Evolutionary conservation across 1,140 invertebrate genomes (phyloP).

Genomic region (Caenorhabditis elegans): DNA sequence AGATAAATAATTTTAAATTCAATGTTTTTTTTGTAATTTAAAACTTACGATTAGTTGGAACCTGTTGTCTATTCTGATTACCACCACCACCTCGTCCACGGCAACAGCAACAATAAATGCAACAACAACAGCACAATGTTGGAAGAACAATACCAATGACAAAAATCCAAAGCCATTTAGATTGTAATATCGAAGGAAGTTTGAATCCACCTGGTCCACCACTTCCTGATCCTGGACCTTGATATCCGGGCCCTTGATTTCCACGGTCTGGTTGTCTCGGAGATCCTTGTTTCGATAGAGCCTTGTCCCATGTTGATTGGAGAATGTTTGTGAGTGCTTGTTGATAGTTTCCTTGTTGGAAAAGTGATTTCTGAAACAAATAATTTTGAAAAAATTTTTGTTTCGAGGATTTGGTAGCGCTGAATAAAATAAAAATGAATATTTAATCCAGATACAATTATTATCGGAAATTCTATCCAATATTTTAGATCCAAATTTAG

Average conservation of each 20-base stretch:
- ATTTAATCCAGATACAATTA: no score
- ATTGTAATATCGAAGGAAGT: slow-evolving; percentile 35
- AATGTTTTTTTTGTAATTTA: neutral
- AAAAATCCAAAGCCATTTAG: slow-evolving; percentile 41
- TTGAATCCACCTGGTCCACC: slow-evolving; percentile 23
- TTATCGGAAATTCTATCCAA: no score
- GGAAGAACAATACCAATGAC: slow-evolving; percentile 44
- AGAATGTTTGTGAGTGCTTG: slow-evolving; percentile 60
- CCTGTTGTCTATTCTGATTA: slow-evolving; percentile 9
- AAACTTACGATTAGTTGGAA: neutral
- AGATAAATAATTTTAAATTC: neutral
- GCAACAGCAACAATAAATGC: slow-evolving; percentile 47
- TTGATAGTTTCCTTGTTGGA: slow-evolving; percentile 53
- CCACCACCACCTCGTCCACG: slow-evolving; percentile 41
- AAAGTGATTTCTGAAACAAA: slow-evolving; percentile 53
- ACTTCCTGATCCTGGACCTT: slow-evolving; percentile 32
- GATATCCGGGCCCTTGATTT: slow-evolving; percentile 32
- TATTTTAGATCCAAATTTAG: no score
- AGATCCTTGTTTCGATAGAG: slow-evolving; percentile 56
- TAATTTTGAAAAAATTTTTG: neutral
- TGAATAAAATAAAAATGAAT: no score
- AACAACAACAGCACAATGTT: slow-evolving; percentile 40
- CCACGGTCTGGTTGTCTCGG: slow-evolving; percentile 12
- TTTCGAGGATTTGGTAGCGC: no score
- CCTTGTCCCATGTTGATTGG: slow-evolving; percentile 53